phyloP scores from a whole-genome alignment of 1,140 invertebrate genomes.

The fruit fly (Drosophila melanogaster) region Release_6_plus_ISO1_MT NT_037436.4:8553501-8554000 shows the following conservation, averaged over 20 bases:
- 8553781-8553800: conserved; percentile 25
- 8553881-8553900: conserved; percentile 12
- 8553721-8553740: conserved; percentile 65
- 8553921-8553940: conserved; percentile 11
- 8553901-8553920: conserved; percentile 9
- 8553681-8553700: conserved; percentile 52
- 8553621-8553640: conserved; percentile 34
- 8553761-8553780: conserved; percentile 29
- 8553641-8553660: conserved; percentile 63
- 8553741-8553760: conserved; percentile 53
- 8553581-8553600: conserved; percentile 62
- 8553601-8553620: conserved; percentile 23
- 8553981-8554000: background rate
- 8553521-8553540: conserved; percentile 56
- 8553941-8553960: conserved; percentile 19
- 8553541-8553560: conserved; percentile 80
- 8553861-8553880: conserved; percentile 34
- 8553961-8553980: background rate
- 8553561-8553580: conserved; percentile 54
- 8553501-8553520: conserved; percentile 42
- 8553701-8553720: conserved; percentile 53
- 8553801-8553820: conserved; percentile 63
- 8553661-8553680: conserved; percentile 74
- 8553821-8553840: conserved; percentile 52
- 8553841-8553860: conserved; percentile 42